Conservation (phyloP, 2,888 invertebrate genomes). For the Drosophila neotestacea region DNA sequence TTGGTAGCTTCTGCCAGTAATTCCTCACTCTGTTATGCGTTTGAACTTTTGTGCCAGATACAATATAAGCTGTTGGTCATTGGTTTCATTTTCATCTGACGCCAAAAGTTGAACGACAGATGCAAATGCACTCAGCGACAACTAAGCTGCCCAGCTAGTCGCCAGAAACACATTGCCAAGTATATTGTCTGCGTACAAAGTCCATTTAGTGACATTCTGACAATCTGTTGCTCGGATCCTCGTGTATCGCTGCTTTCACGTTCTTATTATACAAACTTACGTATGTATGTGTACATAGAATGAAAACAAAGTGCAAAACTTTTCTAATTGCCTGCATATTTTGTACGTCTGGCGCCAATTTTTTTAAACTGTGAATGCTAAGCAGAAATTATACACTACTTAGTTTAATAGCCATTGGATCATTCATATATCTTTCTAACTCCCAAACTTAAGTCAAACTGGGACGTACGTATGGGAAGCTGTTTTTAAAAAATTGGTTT, state of each 20-base stretch:
- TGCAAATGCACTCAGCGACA: conserved; percentile 50
- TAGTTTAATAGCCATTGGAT: not conserved
- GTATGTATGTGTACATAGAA: conserved; percentile 11
- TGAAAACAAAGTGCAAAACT: conserved; percentile 42
- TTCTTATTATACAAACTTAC: conserved; percentile 5
- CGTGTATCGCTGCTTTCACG: conserved; percentile 24
- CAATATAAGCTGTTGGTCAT: conserved; percentile 38
- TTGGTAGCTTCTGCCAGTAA: conserved; percentile 1
- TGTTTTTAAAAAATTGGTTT: too few species aligned
- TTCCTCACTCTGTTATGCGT: conserved; percentile 28
- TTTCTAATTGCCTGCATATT: conserved; percentile 66
- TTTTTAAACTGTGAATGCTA: conserved; percentile 17
- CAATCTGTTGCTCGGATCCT: conserved; percentile 58
- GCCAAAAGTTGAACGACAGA: conserved; percentile 65
- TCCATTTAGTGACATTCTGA: conserved; percentile 72
- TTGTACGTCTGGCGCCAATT: conserved; percentile 66
- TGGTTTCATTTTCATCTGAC: conserved; percentile 51
- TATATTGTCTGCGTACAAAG: conserved; percentile 60
- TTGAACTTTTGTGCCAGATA: conserved; percentile 72
- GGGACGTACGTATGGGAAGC: too few species aligned
- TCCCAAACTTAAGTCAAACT: not conserved
- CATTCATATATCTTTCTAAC: not conserved
- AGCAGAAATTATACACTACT: not conserved
- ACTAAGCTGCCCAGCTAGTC: conserved; percentile 25
- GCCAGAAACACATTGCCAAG: conserved; percentile 56